A percentile compares a stretch with the other conserved stretches of the same genome.
Conservation (phyloP, 2,113 vertebrate species). For the Paedocypris sp. region DNA sequence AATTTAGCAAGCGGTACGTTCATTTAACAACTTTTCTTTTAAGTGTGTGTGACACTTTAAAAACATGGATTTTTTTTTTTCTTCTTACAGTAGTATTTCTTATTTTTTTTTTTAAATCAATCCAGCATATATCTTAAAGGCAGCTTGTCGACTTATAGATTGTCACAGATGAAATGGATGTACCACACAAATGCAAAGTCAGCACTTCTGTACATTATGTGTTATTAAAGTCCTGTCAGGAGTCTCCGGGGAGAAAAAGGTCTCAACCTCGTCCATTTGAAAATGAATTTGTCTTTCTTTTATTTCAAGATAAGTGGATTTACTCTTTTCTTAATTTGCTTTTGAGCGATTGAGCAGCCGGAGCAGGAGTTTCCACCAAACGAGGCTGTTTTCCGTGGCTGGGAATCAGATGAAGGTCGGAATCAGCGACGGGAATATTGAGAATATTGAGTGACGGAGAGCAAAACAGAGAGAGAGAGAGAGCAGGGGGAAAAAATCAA, state of each 20-base stretch:
- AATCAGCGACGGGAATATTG: neutral
- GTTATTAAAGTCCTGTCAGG: neutral
- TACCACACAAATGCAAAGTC: neutral
- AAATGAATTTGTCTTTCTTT: constrained; percentile 4
- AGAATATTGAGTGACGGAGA: neutral
- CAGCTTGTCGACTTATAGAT: no score
- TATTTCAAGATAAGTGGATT: constrained; percentile 2
- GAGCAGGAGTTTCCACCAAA: no score
- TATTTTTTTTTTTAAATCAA: no score
- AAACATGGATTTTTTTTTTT: no score
- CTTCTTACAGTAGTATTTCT: no score
- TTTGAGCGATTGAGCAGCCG: neutral
- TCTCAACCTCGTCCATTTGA: neutral
- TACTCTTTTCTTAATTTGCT: neutral
- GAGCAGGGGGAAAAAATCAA: no score
- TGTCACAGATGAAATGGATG: no score
- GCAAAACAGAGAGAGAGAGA: no score
- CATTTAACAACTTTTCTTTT: no score
- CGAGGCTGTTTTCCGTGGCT: neutral
- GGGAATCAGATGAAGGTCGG: neutral
- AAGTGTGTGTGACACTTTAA: no score
- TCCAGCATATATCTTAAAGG: no score
- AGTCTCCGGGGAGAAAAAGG: neutral
- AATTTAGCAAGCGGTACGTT: no score
- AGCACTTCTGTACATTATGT: neutral